Conservation (phyloP, 2,888 invertebrate genomes). For the Sisyra nigra region DNA sequence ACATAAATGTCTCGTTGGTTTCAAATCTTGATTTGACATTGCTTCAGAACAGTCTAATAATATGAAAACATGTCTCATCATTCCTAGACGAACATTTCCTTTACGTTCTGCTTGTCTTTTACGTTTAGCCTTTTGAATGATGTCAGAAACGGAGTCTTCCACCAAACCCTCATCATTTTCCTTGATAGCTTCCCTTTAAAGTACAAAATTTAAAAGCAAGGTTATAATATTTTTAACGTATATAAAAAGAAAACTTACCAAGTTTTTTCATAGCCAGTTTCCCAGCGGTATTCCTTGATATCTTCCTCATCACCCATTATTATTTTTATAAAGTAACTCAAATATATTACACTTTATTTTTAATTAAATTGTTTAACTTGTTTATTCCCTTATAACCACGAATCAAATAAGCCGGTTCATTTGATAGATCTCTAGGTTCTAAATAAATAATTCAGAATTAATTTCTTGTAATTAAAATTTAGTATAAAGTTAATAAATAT, state of each 20-base stretch:
- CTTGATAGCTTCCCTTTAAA: constrained; percentile 76
- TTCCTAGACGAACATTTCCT: constrained; percentile 76
- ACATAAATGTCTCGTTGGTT: constrained; percentile 79
- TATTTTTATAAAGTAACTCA: neutral
- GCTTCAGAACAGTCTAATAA: constrained; percentile 87
- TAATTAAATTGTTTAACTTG: neutral
- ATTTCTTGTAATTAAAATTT: neutral
- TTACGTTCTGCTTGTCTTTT: constrained; percentile 54
- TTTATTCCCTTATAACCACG: no score
- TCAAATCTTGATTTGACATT: constrained; percentile 90
- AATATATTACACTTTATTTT: neutral
- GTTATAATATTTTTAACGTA: constrained; percentile 9
- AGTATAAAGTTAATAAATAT: neutral
- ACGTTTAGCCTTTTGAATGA: constrained; percentile 77
- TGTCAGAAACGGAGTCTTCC: constrained; percentile 79
- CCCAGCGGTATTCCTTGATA: constrained; percentile 84
- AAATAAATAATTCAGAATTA: neutral
- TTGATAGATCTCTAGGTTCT: no score
- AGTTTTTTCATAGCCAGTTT: constrained; percentile 89
- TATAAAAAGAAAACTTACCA: constrained; percentile 39
- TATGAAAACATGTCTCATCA: constrained; percentile 94
- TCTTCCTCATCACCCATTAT: constrained; percentile 67
- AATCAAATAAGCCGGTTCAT: no score
- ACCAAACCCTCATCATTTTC: constrained; percentile 91
- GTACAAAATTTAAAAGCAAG: neutral